These are phyloP conservation scores for Pantherophis alleghaniensis DNA, from an alignment of 2,797 vertebrate species.

Conservation along the genomic window DNA sequence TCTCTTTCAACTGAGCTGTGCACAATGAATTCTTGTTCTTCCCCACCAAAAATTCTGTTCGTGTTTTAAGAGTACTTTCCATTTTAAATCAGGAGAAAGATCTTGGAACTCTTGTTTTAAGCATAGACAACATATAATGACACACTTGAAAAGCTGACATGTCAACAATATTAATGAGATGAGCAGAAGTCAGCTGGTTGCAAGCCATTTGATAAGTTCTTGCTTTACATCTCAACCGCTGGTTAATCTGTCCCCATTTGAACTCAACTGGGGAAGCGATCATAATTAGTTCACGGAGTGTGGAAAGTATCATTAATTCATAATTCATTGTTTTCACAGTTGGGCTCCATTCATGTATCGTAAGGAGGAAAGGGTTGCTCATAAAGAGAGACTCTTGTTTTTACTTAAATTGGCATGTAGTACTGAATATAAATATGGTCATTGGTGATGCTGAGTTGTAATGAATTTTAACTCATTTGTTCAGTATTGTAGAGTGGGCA, in stretches of 20 bases:
- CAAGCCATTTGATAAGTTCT: accelerated
- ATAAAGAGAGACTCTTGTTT: accelerated
- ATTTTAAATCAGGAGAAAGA: background rate
- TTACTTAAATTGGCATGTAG: background rate
- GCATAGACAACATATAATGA: background rate
- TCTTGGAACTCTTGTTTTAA: background rate
- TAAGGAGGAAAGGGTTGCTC: background rate
- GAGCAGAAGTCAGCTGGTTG: background rate
- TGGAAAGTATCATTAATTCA: background rate
- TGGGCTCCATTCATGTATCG: background rate
- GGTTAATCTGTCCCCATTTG: background rate
- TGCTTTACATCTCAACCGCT: background rate
- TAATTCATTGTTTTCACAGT: background rate
- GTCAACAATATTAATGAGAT: background rate
- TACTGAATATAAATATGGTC: background rate
- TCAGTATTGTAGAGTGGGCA: background rate
- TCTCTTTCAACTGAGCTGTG: background rate
- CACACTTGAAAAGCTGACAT: background rate
- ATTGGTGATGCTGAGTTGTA: background rate
- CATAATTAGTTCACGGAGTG: background rate
- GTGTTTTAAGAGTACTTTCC: background rate
- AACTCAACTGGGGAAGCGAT: slow-evolving; percentile 3
- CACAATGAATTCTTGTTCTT: background rate
- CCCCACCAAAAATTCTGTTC: background rate
- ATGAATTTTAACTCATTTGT: background rate